A percentile compares a stretch with the other conserved stretches of the same genome.
Conservation (phyloP, 2,113 vertebrate species). For the Callionymus lyra region DNA sequence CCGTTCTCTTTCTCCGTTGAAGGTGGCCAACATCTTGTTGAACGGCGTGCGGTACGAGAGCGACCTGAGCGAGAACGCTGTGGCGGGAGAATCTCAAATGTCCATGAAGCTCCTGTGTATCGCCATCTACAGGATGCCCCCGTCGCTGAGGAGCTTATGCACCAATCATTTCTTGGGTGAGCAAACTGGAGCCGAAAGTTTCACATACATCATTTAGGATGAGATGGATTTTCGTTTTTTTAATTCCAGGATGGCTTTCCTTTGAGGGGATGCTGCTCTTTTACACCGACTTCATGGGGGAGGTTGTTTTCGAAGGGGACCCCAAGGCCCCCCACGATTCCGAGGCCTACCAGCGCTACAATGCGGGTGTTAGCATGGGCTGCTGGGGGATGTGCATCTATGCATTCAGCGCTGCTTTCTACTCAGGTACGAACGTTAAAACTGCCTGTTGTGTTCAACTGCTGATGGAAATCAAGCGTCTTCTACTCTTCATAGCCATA, state of each 20-base stretch:
- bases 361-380: slow-evolving; percentile 88
- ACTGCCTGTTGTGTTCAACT: neutral
- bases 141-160: slow-evolving; percentile 84
- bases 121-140: slow-evolving; percentile 92
- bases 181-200: slow-evolving; percentile 1
- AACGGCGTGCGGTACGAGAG: slow-evolving; percentile 92
- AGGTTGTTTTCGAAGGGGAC: slow-evolving; percentile 90
- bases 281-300: slow-evolving; percentile 98
- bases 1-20: slow-evolving; percentile 13
- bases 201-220: too few relatives aligned
- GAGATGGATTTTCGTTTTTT: neutral
- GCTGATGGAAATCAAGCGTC: neutral
- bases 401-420: slow-evolving; percentile 94
- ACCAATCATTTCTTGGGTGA: slow-evolving; percentile 98
- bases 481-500: slow-evolving; percentile 63
- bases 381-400: slow-evolving; percentile 99
- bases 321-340: slow-evolving; percentile 86
- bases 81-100: slow-evolving; percentile 74
- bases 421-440: slow-evolving; percentile 75
- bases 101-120: slow-evolving; percentile 81
- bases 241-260: slow-evolving; percentile 81
- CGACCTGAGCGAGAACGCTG: slow-evolving; percentile 72
- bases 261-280: slow-evolving; percentile 97
- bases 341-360: slow-evolving; percentile 86
- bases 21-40: slow-evolving; percentile 95